Evolutionary conservation across 2,888 invertebrate genomes (phyloP).

Genomic region (Notodonta ziczac): DNA sequence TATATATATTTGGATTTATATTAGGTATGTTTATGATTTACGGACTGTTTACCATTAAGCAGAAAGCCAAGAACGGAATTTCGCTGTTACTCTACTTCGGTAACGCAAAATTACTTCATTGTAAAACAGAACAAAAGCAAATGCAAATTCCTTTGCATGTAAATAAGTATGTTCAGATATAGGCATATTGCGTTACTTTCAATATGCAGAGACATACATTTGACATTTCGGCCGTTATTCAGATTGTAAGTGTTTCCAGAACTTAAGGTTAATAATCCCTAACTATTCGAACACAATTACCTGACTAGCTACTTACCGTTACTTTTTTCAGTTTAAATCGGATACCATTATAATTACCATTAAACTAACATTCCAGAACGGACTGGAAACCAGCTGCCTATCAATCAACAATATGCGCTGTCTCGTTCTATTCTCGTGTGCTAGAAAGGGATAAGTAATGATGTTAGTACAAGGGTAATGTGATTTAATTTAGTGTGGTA

Average conservation of each 20-base stretch:
- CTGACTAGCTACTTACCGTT: too few relatives aligned
- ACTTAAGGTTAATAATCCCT: too few relatives aligned
- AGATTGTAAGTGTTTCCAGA: too few relatives aligned
- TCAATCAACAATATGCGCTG: constrained; percentile 30
- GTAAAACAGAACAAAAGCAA: constrained; percentile 32
- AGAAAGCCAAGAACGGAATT: not conserved
- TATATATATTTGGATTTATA: too few relatives aligned
- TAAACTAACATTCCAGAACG: constrained; percentile 24
- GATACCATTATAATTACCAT: constrained; percentile 14
- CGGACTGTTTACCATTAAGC: not conserved
- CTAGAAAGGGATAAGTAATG: constrained; percentile 23
- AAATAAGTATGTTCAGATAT: not conserved
- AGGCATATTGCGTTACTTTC: not conserved
- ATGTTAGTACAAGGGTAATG: constrained; percentile 33
- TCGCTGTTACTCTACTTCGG: not conserved
- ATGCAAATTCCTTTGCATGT: constrained; percentile 26
- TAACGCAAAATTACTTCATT: constrained; percentile 31
- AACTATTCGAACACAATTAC: too few relatives aligned
- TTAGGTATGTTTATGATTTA: not conserved
- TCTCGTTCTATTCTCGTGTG: constrained; percentile 18
- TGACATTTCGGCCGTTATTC: too few relatives aligned
- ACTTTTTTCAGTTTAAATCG: not conserved
- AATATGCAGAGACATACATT: too few relatives aligned
- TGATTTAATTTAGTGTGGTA: constrained; percentile 40
- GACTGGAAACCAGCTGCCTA: constrained; percentile 38